Evolutionary conservation across 2,113 vertebrate genomes (phyloP).

Genomic region (Hystrix cristata): DNA sequence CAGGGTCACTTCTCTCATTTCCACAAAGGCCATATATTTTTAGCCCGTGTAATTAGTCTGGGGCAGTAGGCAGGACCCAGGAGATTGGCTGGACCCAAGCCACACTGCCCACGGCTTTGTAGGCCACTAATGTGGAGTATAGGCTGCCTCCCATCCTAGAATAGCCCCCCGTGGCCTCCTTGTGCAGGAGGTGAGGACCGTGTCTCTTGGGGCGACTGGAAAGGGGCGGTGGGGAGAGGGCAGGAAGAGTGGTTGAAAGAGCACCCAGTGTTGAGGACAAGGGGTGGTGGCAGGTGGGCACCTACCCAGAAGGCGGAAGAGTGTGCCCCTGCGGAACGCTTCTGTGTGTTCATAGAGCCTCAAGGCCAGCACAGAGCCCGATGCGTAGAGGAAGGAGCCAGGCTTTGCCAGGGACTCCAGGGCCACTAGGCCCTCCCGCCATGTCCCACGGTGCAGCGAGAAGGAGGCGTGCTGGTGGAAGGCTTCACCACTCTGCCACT

Average conservation of each 20-base stretch:
- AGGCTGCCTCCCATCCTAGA: background rate
- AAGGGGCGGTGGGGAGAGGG: background rate
- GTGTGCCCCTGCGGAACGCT: constrained; percentile 91
- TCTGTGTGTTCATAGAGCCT: constrained; percentile 92
- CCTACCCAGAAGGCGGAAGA: constrained; percentile 95
- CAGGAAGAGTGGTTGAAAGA: background rate
- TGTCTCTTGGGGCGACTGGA: accelerated
- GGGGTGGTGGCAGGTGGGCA: background rate
- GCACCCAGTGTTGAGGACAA: no score
- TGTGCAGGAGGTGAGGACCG: background rate
- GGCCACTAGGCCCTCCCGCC: constrained; percentile 93
- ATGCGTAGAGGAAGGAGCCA: constrained; percentile 92
- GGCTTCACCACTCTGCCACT: constrained; percentile 90
- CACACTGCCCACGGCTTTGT: background rate
- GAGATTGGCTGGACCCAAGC: background rate
- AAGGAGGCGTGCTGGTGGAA: constrained; percentile 95
- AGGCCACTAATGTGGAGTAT: background rate
- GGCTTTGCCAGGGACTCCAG: constrained; percentile 94
- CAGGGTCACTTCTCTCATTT: constrained; percentile 86
- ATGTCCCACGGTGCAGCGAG: constrained; percentile 92
- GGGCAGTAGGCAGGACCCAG: background rate
- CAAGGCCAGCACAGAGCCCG: constrained; percentile 85
- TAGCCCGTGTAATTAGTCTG: constrained; percentile 88
- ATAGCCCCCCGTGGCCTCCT: background rate
- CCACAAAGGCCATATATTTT: constrained; percentile 92